Conservation (phyloP, 2,888 invertebrate genomes). For the Ectemnius continuus region DNA sequence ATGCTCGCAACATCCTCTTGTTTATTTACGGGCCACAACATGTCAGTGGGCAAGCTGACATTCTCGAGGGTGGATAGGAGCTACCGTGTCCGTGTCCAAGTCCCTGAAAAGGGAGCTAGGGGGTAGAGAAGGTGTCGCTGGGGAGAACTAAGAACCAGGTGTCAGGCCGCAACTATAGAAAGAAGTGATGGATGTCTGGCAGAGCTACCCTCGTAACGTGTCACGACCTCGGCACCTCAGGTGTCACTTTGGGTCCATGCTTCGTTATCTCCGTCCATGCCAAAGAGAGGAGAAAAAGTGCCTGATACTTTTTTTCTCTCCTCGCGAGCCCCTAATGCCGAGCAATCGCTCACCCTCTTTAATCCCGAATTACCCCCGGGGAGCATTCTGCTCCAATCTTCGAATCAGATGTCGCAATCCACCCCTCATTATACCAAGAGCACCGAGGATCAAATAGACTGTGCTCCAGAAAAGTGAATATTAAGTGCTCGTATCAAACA, state of each 20-base stretch:
- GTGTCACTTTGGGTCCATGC: constrained; percentile 72
- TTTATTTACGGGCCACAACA: constrained; percentile 63
- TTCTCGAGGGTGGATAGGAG: constrained; percentile 57
- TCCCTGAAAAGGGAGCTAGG: constrained; percentile 46
- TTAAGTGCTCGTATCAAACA: too few relatives aligned
- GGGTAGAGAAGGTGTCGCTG: constrained; percentile 32
- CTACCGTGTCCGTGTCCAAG: constrained; percentile 35
- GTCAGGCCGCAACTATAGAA: constrained; percentile 68
- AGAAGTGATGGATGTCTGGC: constrained; percentile 74
- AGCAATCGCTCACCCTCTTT: constrained; percentile 9
- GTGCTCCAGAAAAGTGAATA: too few relatives aligned
- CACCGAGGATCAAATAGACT: too few relatives aligned
- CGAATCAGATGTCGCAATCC: neutral
- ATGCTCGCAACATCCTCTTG: constrained; percentile 49
- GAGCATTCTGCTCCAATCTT: neutral
- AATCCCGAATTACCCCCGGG: constrained; percentile 5
- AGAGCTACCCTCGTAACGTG: constrained; percentile 69
- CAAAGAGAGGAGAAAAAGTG: constrained; percentile 35
- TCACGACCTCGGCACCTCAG: constrained; percentile 70
- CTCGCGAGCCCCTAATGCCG: constrained; percentile 16
- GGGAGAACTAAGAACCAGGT: constrained; percentile 69
- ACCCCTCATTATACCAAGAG: too few relatives aligned
- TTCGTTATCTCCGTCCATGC: constrained; percentile 64
- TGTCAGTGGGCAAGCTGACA: constrained; percentile 41
- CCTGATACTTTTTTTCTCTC: constrained; percentile 15